These are phyloP conservation scores for Hystrix brachyura DNA, from an alignment of 2,113 vertebrate species.

Conservation along the genomic window DNA sequence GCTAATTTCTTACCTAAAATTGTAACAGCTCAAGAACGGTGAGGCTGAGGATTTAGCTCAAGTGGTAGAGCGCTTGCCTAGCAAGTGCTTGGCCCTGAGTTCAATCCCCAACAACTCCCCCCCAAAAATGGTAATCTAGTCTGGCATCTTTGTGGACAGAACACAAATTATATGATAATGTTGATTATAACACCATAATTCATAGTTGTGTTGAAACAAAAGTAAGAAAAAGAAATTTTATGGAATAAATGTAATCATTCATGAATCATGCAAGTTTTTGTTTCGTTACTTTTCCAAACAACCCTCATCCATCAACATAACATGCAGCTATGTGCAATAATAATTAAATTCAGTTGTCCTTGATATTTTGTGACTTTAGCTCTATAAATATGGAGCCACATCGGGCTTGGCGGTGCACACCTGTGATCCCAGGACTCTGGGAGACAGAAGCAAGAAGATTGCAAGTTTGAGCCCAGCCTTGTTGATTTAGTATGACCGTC, in stretches of 20 bases:
- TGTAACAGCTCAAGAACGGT: background rate
- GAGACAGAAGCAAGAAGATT: background rate
- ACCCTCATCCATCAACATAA: background rate
- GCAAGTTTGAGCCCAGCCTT: background rate
- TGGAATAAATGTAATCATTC: background rate
- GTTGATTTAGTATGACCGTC: background rate
- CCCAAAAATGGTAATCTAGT: background rate
- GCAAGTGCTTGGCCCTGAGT: no score
- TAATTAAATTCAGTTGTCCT: slow-evolving; percentile 19
- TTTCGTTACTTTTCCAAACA: background rate
- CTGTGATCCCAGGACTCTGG: background rate
- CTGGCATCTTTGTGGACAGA: background rate
- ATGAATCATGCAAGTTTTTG: slow-evolving; percentile 23
- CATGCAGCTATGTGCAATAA: background rate
- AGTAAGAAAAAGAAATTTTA: slow-evolving; percentile 32
- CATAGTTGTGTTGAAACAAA: slow-evolving; percentile 51
- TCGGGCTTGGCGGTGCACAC: background rate
- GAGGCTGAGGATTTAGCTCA: no score
- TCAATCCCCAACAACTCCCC: no score
- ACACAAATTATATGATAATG: slow-evolving; percentile 23
- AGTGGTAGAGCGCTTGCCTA: no score
- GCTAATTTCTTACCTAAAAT: background rate
- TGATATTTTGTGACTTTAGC: background rate
- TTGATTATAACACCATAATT: background rate
- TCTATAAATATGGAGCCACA: background rate